phyloP scores from a whole-genome alignment of 2,113 vertebrate genomes.

The Phyllopteryx taeniolatus region DNA sequence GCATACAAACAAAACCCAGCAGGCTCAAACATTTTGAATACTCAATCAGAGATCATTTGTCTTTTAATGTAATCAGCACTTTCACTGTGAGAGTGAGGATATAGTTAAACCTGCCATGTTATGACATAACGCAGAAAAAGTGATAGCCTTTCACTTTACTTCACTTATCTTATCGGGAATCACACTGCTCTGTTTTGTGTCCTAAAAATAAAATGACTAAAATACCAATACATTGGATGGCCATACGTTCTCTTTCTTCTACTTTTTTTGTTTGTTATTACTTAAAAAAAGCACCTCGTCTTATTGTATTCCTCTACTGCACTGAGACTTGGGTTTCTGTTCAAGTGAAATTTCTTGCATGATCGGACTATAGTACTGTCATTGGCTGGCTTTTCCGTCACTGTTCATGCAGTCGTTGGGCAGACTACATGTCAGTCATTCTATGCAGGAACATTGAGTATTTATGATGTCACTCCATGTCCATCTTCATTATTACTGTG shows the following conservation, averaged over 20 bases:
- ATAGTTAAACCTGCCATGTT: conserved; percentile 9
- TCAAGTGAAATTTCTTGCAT: not conserved
- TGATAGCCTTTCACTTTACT: conserved; percentile 22
- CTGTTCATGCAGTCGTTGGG: too few species aligned
- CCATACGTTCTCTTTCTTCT: not conserved
- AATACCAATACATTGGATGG: not conserved
- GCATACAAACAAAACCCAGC: not conserved
- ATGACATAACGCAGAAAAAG: conserved; percentile 34
- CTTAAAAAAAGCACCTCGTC: too few species aligned
- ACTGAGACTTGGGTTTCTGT: not conserved
- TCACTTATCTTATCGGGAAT: conserved; percentile 52
- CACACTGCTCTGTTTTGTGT: conserved; percentile 27
- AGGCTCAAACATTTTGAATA: conserved; percentile 7
- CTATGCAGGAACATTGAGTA: not conserved
- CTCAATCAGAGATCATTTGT: conserved; percentile 25
- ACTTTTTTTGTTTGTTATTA: not conserved
- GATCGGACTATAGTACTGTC: too few species aligned
- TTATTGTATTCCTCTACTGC: too few species aligned
- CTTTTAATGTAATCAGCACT: conserved; percentile 25
- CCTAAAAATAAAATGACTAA: conserved; percentile 2
- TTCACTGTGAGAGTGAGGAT: conserved; percentile 21
- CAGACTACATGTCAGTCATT: too few species aligned
- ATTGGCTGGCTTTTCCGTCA: too few species aligned
- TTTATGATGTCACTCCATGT: not conserved
- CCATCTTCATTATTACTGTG: too few species aligned